These are phyloP conservation scores for Alaudala cheleensis DNA, from an alignment of 2,113 vertebrate species.

Conservation along the genomic window DNA sequence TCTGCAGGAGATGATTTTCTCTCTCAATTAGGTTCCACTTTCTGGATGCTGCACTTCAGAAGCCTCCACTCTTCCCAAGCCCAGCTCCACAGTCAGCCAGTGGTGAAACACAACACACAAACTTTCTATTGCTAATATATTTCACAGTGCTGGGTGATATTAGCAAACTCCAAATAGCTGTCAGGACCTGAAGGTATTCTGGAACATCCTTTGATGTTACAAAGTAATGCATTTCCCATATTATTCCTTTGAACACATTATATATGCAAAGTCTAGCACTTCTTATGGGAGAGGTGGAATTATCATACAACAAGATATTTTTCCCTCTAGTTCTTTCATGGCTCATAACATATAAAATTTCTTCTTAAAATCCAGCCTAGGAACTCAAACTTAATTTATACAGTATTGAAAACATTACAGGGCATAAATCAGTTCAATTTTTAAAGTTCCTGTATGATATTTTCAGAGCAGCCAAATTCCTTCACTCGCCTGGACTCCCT, in stretches of 20 bases:
- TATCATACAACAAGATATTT: slow-evolving; percentile 59
- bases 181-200: slow-evolving; percentile 60
- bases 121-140: slow-evolving; percentile 36
- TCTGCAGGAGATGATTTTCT: slow-evolving; percentile 24
- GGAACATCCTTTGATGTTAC: slow-evolving; percentile 64
- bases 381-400: slow-evolving; percentile 77
- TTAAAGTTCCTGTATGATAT: slow-evolving; percentile 73
- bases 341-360: slow-evolving; percentile 70
- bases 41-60: background rate
- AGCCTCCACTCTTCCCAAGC: background rate
- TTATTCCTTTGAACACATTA: slow-evolving; percentile 61
- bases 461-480: slow-evolving; percentile 74
- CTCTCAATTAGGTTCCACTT: background rate
- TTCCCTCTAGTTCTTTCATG: slow-evolving; percentile 62
- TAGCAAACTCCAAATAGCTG: slow-evolving; percentile 37
- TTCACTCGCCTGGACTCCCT: slow-evolving; percentile 73
- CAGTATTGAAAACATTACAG: slow-evolving; percentile 80
- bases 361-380: slow-evolving; percentile 69
- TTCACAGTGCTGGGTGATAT: slow-evolving; percentile 49
- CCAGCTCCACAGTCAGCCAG: background rate
- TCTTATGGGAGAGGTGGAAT: slow-evolving; percentile 50
- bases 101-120: background rate
- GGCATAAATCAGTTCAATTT: slow-evolving; percentile 80
- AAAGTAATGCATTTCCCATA: slow-evolving; percentile 50
- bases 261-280: slow-evolving; percentile 65